Evolutionary conservation across 2,113 vertebrate species (phyloP).

Genomic region (Calcarius ornatus): DNA sequence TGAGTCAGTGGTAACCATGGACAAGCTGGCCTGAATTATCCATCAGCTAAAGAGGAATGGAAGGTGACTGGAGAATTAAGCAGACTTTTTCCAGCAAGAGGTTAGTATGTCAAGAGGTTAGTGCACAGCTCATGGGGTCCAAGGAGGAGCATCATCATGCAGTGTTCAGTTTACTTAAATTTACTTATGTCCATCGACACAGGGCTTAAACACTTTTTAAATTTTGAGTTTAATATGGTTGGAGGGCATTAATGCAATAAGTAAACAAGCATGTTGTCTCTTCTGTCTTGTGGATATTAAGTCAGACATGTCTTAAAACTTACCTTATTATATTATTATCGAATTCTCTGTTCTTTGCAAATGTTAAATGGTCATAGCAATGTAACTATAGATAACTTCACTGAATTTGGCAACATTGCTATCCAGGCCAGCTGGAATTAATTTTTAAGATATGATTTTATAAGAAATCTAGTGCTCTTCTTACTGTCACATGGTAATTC

Average conservation of each 20-base stretch:
- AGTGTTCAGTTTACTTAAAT: neutral
- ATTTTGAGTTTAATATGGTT: neutral
- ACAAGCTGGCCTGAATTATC: neutral
- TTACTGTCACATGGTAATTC: neutral
- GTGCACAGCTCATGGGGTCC: accelerated
- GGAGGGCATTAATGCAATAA: neutral
- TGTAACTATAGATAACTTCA: neutral
- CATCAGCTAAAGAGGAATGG: neutral
- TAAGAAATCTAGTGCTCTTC: neutral
- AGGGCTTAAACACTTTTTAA: neutral
- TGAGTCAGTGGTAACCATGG: neutral
- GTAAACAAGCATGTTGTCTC: neutral
- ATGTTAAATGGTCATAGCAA: neutral
- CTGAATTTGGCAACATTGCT: neutral
- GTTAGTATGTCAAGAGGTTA: neutral
- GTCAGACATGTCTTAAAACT: neutral
- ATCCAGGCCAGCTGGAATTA: constrained; percentile 1
- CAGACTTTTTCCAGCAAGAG: neutral
- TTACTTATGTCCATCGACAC: neutral
- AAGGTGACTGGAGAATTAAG: neutral
- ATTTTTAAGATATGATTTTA: constrained; percentile 6
- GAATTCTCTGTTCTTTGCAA: neutral
- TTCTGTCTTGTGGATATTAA: neutral
- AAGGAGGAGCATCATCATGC: neutral
- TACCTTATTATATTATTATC: neutral